These are phyloP conservation scores for Hippolais icterina DNA, from an alignment of 2,113 vertebrate species.

Conservation along the genomic window DNA sequence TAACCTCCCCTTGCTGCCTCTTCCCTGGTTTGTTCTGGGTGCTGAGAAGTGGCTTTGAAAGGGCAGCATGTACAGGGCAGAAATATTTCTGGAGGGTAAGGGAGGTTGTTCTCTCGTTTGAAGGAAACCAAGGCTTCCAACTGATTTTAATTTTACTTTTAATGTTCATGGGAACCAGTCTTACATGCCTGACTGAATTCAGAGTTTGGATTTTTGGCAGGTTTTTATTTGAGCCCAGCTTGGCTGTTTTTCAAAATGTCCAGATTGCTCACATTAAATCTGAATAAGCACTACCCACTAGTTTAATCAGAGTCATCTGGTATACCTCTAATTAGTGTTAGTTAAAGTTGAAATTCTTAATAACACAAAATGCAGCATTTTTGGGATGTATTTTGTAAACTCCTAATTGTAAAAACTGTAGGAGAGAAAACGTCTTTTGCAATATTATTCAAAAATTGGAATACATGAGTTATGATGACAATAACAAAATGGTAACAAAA, in stretches of 20 bases:
- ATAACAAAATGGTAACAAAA: neutral
- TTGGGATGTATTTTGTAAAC: neutral
- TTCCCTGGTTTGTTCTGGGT: neutral
- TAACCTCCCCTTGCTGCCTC: neutral
- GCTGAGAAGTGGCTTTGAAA: conserved; percentile 51
- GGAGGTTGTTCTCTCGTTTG: conserved; percentile 29
- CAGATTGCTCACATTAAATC: conserved; percentile 73
- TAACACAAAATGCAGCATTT: conserved; percentile 7
- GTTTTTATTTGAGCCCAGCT: conserved; percentile 72
- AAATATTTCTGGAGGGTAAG: conserved; percentile 49
- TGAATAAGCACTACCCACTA: conserved; percentile 66
- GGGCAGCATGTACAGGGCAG: conserved; percentile 12
- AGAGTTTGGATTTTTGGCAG: conserved; percentile 71
- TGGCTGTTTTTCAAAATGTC: conserved; percentile 76
- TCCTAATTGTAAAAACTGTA: neutral
- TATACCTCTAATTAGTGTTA: conserved; percentile 69
- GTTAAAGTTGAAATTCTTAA: conserved; percentile 62
- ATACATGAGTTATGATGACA: neutral
- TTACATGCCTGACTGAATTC: conserved; percentile 67
- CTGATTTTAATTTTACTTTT: conserved; percentile 76
- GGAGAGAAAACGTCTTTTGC: neutral
- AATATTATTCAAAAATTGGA: neutral
- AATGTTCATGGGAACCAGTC: conserved; percentile 72
- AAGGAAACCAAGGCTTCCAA: conserved; percentile 63
- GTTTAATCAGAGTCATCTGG: conserved; percentile 72